Conservation (phyloP, 2,888 invertebrate genomes). For the Bugulina stolonifera region DNA sequence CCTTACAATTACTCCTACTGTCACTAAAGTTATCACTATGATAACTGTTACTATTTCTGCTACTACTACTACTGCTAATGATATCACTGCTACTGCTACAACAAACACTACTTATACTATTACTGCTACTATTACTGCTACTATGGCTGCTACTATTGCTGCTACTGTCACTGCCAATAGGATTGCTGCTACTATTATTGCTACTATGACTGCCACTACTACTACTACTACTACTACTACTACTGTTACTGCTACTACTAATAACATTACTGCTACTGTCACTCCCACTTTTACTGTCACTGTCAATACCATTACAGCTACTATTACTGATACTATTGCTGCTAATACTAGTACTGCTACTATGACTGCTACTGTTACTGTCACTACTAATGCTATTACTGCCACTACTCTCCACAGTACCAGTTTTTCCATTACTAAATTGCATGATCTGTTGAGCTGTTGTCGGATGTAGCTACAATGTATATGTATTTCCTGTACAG, state of each 20-base stretch:
- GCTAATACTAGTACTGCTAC: neutral
- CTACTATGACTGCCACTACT: slow-evolving; percentile 30
- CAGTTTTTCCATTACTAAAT: too few species aligned
- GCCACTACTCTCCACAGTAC: too few species aligned
- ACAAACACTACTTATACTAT: slow-evolving; percentile 28
- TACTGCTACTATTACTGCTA: slow-evolving; percentile 28
- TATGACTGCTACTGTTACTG: neutral
- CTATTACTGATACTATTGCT: neutral
- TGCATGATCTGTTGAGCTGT: too few species aligned
- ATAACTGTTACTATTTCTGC: neutral
- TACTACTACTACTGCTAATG: neutral
- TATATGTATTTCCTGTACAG: too few species aligned
- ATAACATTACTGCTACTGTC: neutral
- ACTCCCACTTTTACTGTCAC: neutral
- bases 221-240: slow-evolving; percentile 28
- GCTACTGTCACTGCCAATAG: slow-evolving; percentile 29
- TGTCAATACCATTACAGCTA: neutral
- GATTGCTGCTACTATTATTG: slow-evolving; percentile 29
- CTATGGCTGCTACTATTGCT: slow-evolving; percentile 27
- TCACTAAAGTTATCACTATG: neutral
- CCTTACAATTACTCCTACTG: neutral
- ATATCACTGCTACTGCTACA: neutral
- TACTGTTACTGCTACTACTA: slow-evolving; percentile 28
- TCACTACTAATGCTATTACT: neutral
- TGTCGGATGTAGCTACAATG: too few species aligned